Evolutionary conservation across 2,888 invertebrate species (phyloP).

Genomic region (Balanococcus diminutus): DNA sequence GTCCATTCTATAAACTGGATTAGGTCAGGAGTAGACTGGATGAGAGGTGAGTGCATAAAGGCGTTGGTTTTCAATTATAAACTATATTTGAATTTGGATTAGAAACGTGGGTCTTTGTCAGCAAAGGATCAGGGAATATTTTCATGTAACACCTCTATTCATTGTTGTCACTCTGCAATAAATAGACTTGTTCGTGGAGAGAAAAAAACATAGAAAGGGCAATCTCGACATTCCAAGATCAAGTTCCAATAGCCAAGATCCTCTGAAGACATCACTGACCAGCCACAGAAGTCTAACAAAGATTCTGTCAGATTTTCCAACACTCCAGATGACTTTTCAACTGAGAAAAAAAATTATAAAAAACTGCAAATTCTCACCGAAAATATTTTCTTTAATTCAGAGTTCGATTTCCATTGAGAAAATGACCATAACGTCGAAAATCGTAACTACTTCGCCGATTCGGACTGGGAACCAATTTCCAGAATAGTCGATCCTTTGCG

Average conservation of each 20-base stretch:
- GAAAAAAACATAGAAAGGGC: too few relatives aligned
- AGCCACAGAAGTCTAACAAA: too few relatives aligned
- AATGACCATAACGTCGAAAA: not conserved
- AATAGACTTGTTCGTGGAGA: not conserved
- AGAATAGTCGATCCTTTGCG: conserved; percentile 35
- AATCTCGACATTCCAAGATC: too few relatives aligned
- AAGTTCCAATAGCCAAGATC: too few relatives aligned
- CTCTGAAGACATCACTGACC: too few relatives aligned
- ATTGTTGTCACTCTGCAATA: not conserved
- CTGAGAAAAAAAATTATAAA: not conserved
- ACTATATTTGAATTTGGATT: not conserved
- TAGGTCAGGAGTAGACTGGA: not conserved
- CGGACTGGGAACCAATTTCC: conserved; percentile 32
- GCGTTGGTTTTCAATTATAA: not conserved
- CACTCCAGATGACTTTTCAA: too few relatives aligned
- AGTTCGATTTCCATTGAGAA: not conserved
- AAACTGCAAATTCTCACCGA: too few relatives aligned
- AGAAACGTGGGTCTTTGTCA: not conserved
- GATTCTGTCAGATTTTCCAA: not conserved
- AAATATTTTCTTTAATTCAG: not conserved
- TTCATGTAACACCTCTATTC: not conserved
- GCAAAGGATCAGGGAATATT: not conserved
- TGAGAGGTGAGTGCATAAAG: not conserved
- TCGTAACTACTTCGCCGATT: not conserved
- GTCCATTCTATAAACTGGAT: not conserved